phyloP scores from a whole-genome alignment of 2,113 vertebrate genomes.

The Aphelocoma coerulescens region DNA sequence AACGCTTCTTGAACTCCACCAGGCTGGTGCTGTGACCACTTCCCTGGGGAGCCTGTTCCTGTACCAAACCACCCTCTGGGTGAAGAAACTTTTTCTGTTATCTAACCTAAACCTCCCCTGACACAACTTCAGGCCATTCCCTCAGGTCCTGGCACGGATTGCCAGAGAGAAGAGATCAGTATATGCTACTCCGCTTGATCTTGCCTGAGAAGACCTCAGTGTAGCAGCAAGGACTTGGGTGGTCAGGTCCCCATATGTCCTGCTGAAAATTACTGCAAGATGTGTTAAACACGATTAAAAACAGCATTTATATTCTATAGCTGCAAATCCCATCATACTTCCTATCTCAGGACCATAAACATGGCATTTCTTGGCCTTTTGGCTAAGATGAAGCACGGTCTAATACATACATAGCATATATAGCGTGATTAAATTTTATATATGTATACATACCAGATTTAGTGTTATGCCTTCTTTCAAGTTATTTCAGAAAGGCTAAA shows the following conservation, averaged over 20 bases:
- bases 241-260: rapidly evolving
- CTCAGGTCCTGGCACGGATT: neutral
- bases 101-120: neutral
- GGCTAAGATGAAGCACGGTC: neutral
- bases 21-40: neutral
- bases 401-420: neutral
- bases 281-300: neutral
- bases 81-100: neutral
- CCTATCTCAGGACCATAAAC: neutral
- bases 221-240: rapidly evolving
- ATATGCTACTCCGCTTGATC: neutral
- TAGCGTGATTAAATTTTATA: neutral
- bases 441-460: neutral
- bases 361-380: neutral
- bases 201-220: neutral
- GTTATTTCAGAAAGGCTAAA: neutral
- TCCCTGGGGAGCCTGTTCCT: neutral
- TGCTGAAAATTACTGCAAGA: neutral
- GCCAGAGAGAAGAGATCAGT: neutral
- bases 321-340: neutral
- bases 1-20: neutral
- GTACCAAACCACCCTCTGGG: neutral
- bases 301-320: neutral
- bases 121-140: neutral
- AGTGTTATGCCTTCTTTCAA: neutral